phyloP scores from a whole-genome alignment of 2,888 invertebrate genomes.

The Platynereis dumerilii region DNA sequence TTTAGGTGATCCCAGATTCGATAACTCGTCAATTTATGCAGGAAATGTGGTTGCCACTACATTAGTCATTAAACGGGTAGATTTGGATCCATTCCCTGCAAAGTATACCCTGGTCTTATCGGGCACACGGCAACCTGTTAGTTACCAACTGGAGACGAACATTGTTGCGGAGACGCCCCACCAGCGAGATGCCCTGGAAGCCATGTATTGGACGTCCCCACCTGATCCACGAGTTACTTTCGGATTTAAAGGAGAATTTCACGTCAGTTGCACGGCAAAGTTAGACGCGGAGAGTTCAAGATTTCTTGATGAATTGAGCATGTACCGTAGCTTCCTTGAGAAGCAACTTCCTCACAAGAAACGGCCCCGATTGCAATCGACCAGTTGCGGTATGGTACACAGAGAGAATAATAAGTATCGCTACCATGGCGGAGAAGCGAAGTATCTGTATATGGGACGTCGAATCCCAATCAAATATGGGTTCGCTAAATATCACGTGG shows the following conservation, averaged over 20 bases:
- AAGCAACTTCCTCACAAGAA: not conserved
- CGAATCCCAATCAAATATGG: constrained; percentile 4
- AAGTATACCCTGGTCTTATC: constrained; percentile 15
- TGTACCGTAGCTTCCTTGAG: constrained; percentile 21
- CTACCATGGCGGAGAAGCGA: constrained; percentile 25
- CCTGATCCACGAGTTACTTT: constrained; percentile 22
- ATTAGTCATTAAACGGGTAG: constrained; percentile 7
- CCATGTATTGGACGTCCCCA: constrained; percentile 19
- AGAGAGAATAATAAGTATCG: constrained; percentile 22
- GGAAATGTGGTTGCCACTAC: constrained; percentile 25
- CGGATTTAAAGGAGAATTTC: constrained; percentile 18
- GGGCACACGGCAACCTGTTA: constrained; percentile 13
- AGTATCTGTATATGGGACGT: constrained; percentile 7
- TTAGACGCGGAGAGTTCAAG: constrained; percentile 21
- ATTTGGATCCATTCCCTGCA: constrained; percentile 9
- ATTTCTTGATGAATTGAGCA: constrained; percentile 25
- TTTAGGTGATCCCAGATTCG: constrained; percentile 24
- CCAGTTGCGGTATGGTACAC: constrained; percentile 23
- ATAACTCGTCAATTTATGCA: constrained; percentile 10
- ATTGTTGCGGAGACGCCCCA: constrained; percentile 8
- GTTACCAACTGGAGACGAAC: constrained; percentile 25
- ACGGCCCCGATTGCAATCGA: constrained; percentile 9
- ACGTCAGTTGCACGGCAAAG: constrained; percentile 17
- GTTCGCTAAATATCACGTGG: constrained; percentile 17
- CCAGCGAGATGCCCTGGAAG: constrained; percentile 16